phyloP scores from a whole-genome alignment of 2,888 invertebrate species.

The Eilema caniola region DNA sequence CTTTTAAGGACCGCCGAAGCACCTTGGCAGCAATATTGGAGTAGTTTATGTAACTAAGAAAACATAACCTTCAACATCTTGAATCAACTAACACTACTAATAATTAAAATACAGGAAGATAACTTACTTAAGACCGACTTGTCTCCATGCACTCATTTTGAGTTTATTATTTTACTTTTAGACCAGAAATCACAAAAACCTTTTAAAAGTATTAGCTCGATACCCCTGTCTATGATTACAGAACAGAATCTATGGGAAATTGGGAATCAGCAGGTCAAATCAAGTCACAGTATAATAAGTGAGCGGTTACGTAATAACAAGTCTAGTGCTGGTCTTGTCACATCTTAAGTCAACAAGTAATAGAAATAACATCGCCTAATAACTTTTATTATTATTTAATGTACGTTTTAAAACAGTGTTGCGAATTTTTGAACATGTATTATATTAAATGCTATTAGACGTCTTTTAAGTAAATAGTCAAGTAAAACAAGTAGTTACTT shows the following conservation, averaged over 20 bases:
- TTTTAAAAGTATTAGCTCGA: not conserved
- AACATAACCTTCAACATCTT: constrained; percentile 39
- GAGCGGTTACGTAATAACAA: no score
- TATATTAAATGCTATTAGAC: no score
- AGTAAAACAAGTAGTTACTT: no score
- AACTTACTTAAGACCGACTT: constrained; percentile 93
- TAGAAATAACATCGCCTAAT: no score
- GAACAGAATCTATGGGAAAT: not conserved
- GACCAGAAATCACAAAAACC: constrained; percentile 22
- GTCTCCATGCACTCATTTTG: constrained; percentile 93
- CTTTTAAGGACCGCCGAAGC: constrained; percentile 93
- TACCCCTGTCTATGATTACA: not conserved
- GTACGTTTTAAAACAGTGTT: no score
- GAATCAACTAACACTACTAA: not conserved
- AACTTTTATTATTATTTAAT: no score
- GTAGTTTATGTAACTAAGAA: constrained; percentile 96
- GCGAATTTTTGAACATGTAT: no score
- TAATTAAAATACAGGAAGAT: not conserved
- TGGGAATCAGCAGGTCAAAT: no score
- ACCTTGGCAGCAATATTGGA: constrained; percentile 97
- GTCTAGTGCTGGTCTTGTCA: no score
- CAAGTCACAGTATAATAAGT: no score
- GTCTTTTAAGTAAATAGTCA: no score
- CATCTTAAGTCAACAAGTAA: no score
- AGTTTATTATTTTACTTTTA: constrained; percentile 21